Conservation (phyloP, 1,140 invertebrate species). For the Pectinophora gossypiella region DNA sequence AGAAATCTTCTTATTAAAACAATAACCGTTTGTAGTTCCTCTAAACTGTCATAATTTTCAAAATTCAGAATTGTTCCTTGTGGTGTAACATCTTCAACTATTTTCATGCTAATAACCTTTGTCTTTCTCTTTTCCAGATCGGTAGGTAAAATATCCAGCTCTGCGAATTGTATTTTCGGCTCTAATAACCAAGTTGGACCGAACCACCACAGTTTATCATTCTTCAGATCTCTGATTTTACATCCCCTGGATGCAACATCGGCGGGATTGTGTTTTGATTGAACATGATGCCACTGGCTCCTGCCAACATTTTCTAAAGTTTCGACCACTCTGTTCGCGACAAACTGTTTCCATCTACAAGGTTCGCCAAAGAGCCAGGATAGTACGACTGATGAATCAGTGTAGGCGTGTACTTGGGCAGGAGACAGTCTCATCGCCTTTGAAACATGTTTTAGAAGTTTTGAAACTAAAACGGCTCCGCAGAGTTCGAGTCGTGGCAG, state of each 20-base stretch:
- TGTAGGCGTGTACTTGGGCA: constrained; percentile 29
- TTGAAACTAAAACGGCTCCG: constrained; percentile 33
- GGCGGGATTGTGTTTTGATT: constrained; percentile 36
- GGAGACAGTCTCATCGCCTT: constrained; percentile 10
- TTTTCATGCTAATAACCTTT: constrained; percentile 18
- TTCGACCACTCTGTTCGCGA: constrained; percentile 38
- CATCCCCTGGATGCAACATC: constrained; percentile 43
- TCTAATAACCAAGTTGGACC: constrained; percentile 28
- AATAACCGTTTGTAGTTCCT: constrained; percentile 11
- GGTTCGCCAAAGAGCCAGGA: constrained; percentile 32
- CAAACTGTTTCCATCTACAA: constrained; percentile 25
- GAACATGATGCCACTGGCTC: constrained; percentile 35
- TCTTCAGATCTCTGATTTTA: constrained; percentile 21
- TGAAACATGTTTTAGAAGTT: constrained; percentile 18
- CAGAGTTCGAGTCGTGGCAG: constrained; percentile 49
- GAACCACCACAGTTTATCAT: constrained; percentile 38
- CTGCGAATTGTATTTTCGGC: constrained; percentile 8
- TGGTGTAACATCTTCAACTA: constrained; percentile 4
- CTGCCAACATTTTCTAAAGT: constrained; percentile 30
- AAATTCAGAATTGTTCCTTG: constrained; percentile 2
- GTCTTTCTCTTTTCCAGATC: constrained; percentile 14
- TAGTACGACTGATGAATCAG: constrained; percentile 41
- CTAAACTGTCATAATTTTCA: constrained; percentile 11
- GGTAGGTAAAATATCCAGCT: constrained; percentile 7
- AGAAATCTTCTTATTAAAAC: constrained; percentile 15